Percentiles rank a stretch among this genome's conserved stretches.
Evolutionary conservation across 2,888 invertebrate species (phyloP).

Genomic region (Parnassius glacialis): DNA sequence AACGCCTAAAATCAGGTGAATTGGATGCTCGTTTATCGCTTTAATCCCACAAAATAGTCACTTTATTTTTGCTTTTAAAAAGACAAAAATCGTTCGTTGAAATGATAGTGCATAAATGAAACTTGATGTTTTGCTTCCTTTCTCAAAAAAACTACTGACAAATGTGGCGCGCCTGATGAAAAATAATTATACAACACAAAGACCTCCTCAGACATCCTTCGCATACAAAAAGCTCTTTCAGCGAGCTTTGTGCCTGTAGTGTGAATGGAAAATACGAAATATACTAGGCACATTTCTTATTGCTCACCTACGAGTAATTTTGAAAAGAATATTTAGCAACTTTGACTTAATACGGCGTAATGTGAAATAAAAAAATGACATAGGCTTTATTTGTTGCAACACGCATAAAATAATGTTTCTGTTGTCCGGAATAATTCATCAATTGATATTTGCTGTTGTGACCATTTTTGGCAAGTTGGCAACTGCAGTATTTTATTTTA

Average conservation of each 20-base stretch:
- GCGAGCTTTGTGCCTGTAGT: slow-evolving; percentile 16
- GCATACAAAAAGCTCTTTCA: slow-evolving; percentile 28
- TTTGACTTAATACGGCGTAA: no score
- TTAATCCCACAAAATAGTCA: no score
- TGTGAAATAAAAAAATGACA: no score
- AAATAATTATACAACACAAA: slow-evolving; percentile 66
- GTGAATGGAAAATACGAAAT: slow-evolving; percentile 16
- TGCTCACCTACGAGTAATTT: background rate
- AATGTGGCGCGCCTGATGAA: slow-evolving; percentile 31
- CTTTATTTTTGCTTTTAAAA: no score
- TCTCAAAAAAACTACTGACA: slow-evolving; percentile 8
- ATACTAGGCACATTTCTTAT: slow-evolving; percentile 11
- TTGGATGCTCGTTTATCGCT: no score
- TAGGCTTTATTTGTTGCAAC: no score
- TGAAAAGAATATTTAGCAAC: background rate
- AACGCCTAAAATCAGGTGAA: no score
- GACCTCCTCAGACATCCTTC: slow-evolving; percentile 52
- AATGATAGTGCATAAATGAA: background rate
- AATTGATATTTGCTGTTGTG: no score
- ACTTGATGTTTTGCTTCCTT: slow-evolving; percentile 1
- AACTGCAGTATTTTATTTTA: no score
- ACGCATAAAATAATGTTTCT: no score
- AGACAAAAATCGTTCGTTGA: background rate
- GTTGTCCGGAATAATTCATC: no score
- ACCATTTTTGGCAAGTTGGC: no score